Evolutionary conservation across 1,140 invertebrate species (phyloP), one percentile per base, ranked within the genome.

Genomic region (Neodiprion virginianus): DNA sequence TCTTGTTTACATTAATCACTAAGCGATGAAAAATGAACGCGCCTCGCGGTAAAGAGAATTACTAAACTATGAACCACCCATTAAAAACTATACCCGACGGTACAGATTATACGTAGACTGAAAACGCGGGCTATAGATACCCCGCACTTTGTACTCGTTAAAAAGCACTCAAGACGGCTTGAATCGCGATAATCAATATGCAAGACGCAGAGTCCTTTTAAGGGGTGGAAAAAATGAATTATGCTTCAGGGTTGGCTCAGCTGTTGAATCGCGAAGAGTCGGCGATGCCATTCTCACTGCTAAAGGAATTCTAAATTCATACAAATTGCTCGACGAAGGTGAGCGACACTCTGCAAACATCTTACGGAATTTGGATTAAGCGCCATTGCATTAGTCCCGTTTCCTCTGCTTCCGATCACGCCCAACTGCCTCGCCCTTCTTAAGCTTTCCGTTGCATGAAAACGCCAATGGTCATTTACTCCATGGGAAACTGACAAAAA

Each of bases 171-270:
- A 61, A 61, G 53, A 61, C 53, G 1, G 28, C 28, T 61, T 61
- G 53, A 61, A 61, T 61, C 53, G 53, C 11, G 53, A 61, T 61
- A 61, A 61, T 61, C 53, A 61, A 61, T 61, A 61, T 61, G 11
- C 53, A 12, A n/a, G 53, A 61, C 53, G 11, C n/a, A n/a, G 11
- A 61, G 53, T 61, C 53, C 53, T 12, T 61, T n/a, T 11, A 40
- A 12, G 3, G 53, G 11, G 53, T 2, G 53, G n/a, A 61, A 61
- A n/a, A 61, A 61, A 61, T 61, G n/a, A 61, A 61, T 40, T 61
- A 61, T 61, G 11, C 53, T 61, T n/a, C n/a, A 3, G 11, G 53
- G 2, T 12, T 0, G 53, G 53, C 11, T 40, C 1, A n/a, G 53
- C 53, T 61, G n/a, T 2, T 61, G 53, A 61, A 61, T 61, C 53